Percentiles rank a stretch among this genome's conserved stretches.
phyloP scores from a whole-genome alignment of 37 sponge, comb jelly and placozoan genomes.

The Eunapius fragilis region DNA sequence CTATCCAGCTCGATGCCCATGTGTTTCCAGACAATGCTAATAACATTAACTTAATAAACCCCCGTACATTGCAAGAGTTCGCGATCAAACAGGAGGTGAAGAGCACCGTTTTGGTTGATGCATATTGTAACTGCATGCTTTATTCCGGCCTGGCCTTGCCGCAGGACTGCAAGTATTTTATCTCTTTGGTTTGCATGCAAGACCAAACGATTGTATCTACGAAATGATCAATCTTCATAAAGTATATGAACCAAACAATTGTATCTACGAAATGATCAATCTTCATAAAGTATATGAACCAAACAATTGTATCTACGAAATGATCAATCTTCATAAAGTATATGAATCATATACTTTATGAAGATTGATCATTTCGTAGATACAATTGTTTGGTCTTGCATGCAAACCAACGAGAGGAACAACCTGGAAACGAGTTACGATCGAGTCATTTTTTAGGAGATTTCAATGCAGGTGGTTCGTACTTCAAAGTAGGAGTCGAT shows the following conservation, averaged over 20 bases:
- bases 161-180: neutral
- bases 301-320: too few relatives aligned
- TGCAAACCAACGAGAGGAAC: neutral
- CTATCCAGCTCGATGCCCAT: neutral
- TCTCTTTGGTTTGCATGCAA: neutral
- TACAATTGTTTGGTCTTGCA: too few relatives aligned
- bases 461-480: neutral
- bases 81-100: neutral
- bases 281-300: too few relatives aligned
- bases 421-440: neutral
- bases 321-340: too few relatives aligned
- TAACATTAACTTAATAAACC: neutral
- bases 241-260: neutral
- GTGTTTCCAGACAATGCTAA: neutral
- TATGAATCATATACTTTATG: too few relatives aligned
- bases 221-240: neutral
- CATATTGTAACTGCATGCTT: too few relatives aligned
- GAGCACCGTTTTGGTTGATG: too few relatives aligned
- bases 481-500: neutral
- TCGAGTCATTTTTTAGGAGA: neutral
- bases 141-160: neutral
- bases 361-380: too few relatives aligned
- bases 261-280: too few relatives aligned
- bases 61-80: neutral
- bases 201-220: neutral